phyloP scores from a whole-genome alignment of 1,140 invertebrate genomes.

The Drosophila repleta region DNA sequence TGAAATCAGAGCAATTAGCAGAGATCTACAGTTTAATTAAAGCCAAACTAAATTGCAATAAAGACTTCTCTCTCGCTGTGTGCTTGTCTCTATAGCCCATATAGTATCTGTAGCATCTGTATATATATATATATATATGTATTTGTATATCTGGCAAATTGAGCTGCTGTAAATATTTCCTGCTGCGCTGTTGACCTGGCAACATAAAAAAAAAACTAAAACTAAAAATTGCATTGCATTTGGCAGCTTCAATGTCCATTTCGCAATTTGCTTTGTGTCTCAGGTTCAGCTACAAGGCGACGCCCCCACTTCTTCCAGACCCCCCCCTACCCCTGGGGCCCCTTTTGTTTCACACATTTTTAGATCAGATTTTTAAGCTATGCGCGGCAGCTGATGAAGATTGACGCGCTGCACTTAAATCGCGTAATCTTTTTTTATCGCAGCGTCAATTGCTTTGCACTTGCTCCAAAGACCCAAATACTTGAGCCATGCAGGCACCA shows the following conservation, averaged over 20 bases:
- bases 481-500: not conserved
- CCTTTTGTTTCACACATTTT: constrained; percentile 6
- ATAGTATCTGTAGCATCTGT: not conserved
- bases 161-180: constrained; percentile 65
- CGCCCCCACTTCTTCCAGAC: no score
- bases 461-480: constrained; percentile 81
- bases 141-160: constrained; percentile 7
- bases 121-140: not conserved
- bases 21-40: constrained; percentile 69
- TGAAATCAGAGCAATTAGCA: constrained; percentile 76
- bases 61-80: not conserved
- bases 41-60: constrained; percentile 46
- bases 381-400: constrained; percentile 45
- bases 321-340: not conserved
- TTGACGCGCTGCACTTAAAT: constrained; percentile 66
- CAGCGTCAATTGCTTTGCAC: constrained; percentile 81
- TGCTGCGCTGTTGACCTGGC: constrained; percentile 55
- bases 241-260: not conserved
- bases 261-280: constrained; percentile 15
- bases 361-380: constrained; percentile 1
- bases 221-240: no score
- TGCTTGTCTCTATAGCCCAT: no score
- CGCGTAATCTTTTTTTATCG: constrained; percentile 57
- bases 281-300: constrained; percentile 3
- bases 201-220: not conserved